Percentiles rank a stretch among this genome's conserved stretches.
These are phyloP conservation scores for Zootoca vivipara DNA, from an alignment of 2,113 vertebrate genomes.

Conservation along the genomic window DNA sequence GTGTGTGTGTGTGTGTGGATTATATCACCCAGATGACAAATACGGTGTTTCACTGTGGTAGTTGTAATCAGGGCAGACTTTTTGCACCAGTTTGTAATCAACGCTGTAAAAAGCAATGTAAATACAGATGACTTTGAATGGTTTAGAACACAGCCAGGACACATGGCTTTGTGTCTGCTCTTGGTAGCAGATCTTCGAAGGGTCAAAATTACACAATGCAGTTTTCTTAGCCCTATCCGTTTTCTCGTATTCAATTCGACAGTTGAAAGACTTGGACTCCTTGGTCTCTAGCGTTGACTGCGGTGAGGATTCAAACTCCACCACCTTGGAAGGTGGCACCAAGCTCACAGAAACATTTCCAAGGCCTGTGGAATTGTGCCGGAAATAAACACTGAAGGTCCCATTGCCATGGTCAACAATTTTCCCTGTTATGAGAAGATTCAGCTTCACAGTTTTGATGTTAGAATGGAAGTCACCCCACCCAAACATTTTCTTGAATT, in stretches of 20 bases:
- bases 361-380: conserved; percentile 96
- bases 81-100: conserved; percentile 99
- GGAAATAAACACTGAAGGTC: conserved; percentile 98
- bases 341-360: conserved; percentile 98
- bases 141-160: conserved; percentile 98
- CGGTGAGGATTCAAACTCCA: conserved; percentile 92
- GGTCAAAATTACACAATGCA: conserved; percentile 90
- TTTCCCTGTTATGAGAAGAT: conserved; percentile 98
- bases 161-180: conserved; percentile 99
- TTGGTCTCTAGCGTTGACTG: conserved; percentile 96
- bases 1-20: too few species aligned
- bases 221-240: conserved; percentile 98
- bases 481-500: conserved; percentile 99
- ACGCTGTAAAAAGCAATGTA: conserved; percentile 99
- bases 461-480: conserved; percentile 99
- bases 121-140: conserved; percentile 99
- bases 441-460: conserved; percentile 98
- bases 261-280: conserved; percentile 98
- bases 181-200: conserved; percentile 96
- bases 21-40: conserved; percentile 90
- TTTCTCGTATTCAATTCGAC: conserved; percentile 98
- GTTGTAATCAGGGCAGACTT: conserved; percentile 99
- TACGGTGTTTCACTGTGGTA: conserved; percentile 98
- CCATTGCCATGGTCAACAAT: conserved; percentile 99
- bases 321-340: conserved; percentile 97